phyloP scores from a whole-genome alignment of 2,113 vertebrate genomes.

The Lepus timidus region DNA sequence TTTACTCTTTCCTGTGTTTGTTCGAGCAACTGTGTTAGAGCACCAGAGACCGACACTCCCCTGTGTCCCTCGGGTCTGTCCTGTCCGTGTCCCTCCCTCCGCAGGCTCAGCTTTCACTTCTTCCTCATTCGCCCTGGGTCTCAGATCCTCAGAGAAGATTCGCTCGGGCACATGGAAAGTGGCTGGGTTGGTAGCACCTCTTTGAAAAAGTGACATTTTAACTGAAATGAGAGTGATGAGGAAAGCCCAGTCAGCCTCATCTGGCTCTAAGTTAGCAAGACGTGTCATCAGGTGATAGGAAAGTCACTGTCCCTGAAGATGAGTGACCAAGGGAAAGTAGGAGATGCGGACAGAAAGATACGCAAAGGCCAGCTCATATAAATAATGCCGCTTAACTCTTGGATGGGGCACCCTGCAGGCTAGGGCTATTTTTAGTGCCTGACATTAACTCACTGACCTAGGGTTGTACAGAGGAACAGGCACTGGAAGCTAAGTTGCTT shows the following conservation, averaged over 20 bases:
- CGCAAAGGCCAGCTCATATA: background rate
- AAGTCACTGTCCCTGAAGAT: background rate
- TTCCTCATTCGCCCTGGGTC: background rate
- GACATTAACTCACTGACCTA: background rate
- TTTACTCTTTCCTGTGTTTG: background rate
- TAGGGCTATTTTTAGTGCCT: background rate
- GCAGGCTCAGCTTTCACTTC: background rate
- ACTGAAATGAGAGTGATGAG: background rate
- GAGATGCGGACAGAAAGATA: background rate
- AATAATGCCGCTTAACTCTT: background rate
- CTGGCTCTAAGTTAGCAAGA: background rate
- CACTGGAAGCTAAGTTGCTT: background rate
- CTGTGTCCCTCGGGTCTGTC: background rate
- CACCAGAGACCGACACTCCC: background rate
- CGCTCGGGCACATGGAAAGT: background rate
- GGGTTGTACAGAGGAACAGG: background rate
- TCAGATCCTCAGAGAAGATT: background rate
- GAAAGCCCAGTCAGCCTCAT: background rate
- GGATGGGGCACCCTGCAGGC: background rate
- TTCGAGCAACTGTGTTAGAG: too few relatives aligned
- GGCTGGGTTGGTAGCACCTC: background rate
- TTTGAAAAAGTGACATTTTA: conserved; percentile 20
- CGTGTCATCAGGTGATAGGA: background rate
- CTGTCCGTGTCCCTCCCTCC: background rate
- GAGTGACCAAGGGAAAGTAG: background rate